Evolutionary conservation across 2,113 vertebrate genomes (phyloP), one percentile per base, ranked within the genome.

Genomic region (Neopipo cinnamomea): DNA sequence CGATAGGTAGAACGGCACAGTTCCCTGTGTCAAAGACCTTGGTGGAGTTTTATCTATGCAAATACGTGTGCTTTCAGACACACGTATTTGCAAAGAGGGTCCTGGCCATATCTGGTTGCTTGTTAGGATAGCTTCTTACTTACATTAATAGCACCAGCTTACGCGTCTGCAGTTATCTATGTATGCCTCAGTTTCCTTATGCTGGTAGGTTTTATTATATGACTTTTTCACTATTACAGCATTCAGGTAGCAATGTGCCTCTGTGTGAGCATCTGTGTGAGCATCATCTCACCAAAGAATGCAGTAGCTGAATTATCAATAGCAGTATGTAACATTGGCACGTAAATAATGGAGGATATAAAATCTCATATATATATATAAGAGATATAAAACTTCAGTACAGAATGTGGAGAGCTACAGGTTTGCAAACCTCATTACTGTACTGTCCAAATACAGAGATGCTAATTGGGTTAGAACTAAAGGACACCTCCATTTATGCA

Each of bases 401-500:
- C 14, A 81, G 68, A 42, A 39, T 39, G 35, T 53, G 14, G 42
- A 77, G 53, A 73, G 41, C 41, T 15, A 75, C 31, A 78, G 41
- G 25, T 76, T 23, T 92, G 59, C 63, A 94, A 86, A 84, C 12
- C 22, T 79, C 1, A 1, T 37, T 46, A n/a, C 49, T 50, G 14
- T 35, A 41, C 46, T 94, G 46, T 50, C 55, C 83, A 96, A 92
- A 94, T 15, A 84, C 3, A 90, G 58, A 92, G 75, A 84, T 68
- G 68, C 14, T 91, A 93, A 84, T 63, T 65, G 68, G 59, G 72
- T 92, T 89, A 84, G 59, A 89, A 77, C 33, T 74, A 75, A 91
- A 86, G 79, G 86, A 93, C 63, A 81, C 80, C 20, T 74, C 78
- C 49, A 88, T 81, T 92, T 91, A 86, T n/a, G 61, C 89, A 92